Conservation (phyloP, 2,888 invertebrate species). For the Priocnemis perturbator region DNA sequence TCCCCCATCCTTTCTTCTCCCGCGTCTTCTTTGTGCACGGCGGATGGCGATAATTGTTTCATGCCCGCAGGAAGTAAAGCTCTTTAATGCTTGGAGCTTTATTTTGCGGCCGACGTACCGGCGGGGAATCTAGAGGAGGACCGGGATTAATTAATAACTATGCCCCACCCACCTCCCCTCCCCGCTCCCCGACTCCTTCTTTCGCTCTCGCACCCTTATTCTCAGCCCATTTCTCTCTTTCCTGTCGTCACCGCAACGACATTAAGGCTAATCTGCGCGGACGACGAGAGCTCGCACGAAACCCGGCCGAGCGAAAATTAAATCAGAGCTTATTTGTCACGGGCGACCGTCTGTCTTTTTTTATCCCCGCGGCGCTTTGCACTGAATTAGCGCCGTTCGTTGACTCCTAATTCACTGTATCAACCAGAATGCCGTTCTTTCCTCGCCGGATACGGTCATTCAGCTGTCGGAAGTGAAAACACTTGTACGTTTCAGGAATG, state of each 20-base stretch:
- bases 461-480: too few relatives aligned
- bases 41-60: constrained; percentile 64
- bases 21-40: constrained; percentile 49
- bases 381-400: constrained; percentile 42
- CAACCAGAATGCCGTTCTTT: too few relatives aligned
- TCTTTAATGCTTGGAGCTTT: constrained; percentile 63
- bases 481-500: too few relatives aligned
- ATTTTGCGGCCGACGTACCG: constrained; percentile 60
- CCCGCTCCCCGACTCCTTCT: constrained; percentile 18
- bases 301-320: constrained; percentile 64
- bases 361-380: constrained; percentile 46
- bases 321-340: constrained; percentile 68
- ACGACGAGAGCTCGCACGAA: constrained; percentile 45
- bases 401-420: not conserved
- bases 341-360: constrained; percentile 48
- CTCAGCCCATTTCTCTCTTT: constrained; percentile 13
- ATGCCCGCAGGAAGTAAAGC: constrained; percentile 60
- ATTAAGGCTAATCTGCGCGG: constrained; percentile 65
- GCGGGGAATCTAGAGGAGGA: constrained; percentile 33
- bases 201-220: constrained; percentile 6
- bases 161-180: constrained; percentile 31
- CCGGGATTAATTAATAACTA: constrained; percentile 68
- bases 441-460: too few relatives aligned
- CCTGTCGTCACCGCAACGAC: constrained; percentile 41
- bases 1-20: constrained; percentile 44